Evolutionary conservation across 2,113 vertebrate species (phyloP), one percentile per base, ranked within the genome.

Genomic region (Carlito syrichta): DNA sequence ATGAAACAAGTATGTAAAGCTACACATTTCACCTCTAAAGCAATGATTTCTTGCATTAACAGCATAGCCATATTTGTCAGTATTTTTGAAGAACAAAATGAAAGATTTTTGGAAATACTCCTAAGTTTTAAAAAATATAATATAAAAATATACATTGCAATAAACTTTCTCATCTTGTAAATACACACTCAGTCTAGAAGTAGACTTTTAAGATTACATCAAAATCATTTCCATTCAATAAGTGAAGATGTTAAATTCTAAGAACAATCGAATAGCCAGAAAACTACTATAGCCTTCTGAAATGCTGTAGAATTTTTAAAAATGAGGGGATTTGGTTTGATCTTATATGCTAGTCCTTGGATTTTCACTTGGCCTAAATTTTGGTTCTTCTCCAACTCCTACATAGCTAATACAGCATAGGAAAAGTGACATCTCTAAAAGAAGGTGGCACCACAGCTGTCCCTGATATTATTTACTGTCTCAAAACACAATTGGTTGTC

Each of bases 31-130:
- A 93, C 45, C 11, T 86, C 58, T 76, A 62, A 91, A 91, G 35
- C 63, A 96, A 89, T 27, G 92, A 45, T 52, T 87, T 87, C 35
- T 54, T 83, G 6, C 60, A 71, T 77, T 94, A 92, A 78, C 25
- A 88, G 54, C 56, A 0, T 9, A 82, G 76, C 43, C 76, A 86
- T 63, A 81, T 50, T 91, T 87, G 43, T 92, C 22, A 74, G 40
- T 73, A 84, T 27, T 89, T 93, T 91, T 92, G 45, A 93, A 95
- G 68, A 89, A 45, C 7, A 91, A 74, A 92, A 88, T 60, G 30
- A 96, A 10, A 87, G 17, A 69, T 58, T 74, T 93, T 81, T 86
- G 30, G 2, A 77, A 95, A 87, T 83, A 23, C 73, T 89, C 19
- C 20, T 50, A 78, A 83, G 25, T 54, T 35, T 78, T 63, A 1